phyloP scores from a whole-genome alignment of 2,113 vertebrate species.

The Mormyrus iriodes region DNA sequence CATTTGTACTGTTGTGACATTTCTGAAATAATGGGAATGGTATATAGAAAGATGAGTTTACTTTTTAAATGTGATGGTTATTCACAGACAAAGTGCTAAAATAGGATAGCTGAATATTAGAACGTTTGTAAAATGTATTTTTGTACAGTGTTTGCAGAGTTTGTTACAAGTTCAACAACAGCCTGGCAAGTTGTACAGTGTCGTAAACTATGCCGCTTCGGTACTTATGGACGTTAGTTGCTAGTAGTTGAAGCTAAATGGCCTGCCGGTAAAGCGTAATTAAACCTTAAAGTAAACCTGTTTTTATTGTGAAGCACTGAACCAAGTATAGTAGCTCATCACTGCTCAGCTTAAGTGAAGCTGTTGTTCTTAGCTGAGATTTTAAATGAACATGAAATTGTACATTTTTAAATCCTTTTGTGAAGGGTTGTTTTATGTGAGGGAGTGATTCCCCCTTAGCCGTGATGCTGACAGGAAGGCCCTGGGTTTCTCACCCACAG shows the following conservation, averaged over 20 bases:
- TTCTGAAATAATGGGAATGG: constrained; percentile 28
- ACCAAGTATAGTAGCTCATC: background rate
- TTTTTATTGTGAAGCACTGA: background rate
- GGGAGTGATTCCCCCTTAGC: constrained; percentile 37
- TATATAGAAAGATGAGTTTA: constrained; percentile 8
- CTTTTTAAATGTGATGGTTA: background rate
- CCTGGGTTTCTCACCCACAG: constrained; percentile 27
- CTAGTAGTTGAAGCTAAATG: background rate
- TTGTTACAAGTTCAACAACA: constrained; percentile 2
- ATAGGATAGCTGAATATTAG: background rate
- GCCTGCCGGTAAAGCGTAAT: background rate
- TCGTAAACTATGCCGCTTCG: background rate
- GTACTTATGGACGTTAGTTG: background rate
- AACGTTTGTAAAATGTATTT: constrained; percentile 6
- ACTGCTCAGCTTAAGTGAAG: constrained; percentile 15
- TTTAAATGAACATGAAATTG: constrained; percentile 42
- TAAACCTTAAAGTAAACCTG: too few species aligned
- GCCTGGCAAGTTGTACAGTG: background rate
- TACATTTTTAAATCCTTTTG: constrained; percentile 60
- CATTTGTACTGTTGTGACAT: constrained; percentile 33
- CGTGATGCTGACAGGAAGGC: constrained; percentile 1
- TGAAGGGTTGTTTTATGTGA: constrained; percentile 56
- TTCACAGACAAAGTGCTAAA: background rate
- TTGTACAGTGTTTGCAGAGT: constrained; percentile 1
- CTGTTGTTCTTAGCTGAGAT: constrained; percentile 34